These are phyloP conservation scores for Ateles fusciceps DNA, from an alignment of 2,797 vertebrate species.

Conservation along the genomic window DNA sequence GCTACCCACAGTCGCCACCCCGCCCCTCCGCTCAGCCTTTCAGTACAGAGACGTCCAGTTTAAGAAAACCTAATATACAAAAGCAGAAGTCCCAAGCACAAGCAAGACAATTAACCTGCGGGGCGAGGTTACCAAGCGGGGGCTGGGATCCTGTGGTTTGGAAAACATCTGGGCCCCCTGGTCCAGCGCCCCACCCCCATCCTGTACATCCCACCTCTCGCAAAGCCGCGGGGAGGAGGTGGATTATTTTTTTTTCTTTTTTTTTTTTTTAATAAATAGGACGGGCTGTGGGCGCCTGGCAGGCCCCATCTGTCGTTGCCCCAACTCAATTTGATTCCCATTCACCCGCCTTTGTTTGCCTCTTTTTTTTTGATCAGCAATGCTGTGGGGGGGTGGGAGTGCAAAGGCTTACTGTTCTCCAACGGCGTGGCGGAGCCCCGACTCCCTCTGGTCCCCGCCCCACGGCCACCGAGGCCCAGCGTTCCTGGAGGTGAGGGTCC, in stretches of 20 bases:
- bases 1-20: rapidly evolving
- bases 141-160: slow-evolving; percentile 32
- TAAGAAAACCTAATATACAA: not conserved
- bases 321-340: slow-evolving; percentile 88
- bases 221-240: slow-evolving; percentile 54
- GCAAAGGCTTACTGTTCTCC: slow-evolving; percentile 83
- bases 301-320: slow-evolving; percentile 89
- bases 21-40: not conserved
- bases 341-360: slow-evolving; percentile 87
- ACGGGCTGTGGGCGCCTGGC: slow-evolving; percentile 79
- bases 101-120: slow-evolving; percentile 45
- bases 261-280: slow-evolving; percentile 83
- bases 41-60: not conserved
- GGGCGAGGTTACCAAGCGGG: not conserved
- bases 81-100: not conserved
- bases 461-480: rapidly evolving
- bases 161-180: slow-evolving; percentile 61
- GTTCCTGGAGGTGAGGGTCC: not conserved
- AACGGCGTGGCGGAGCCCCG: not conserved
- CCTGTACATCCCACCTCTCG: slow-evolving; percentile 30
- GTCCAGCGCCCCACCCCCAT: slow-evolving; percentile 27
- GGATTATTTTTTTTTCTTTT: slow-evolving; percentile 55
- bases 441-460: not conserved
- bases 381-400: slow-evolving; percentile 46
- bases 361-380: slow-evolving; percentile 84